phyloP scores from a whole-genome alignment of 2,888 invertebrate species.

The Elgonia sp. region DNA sequence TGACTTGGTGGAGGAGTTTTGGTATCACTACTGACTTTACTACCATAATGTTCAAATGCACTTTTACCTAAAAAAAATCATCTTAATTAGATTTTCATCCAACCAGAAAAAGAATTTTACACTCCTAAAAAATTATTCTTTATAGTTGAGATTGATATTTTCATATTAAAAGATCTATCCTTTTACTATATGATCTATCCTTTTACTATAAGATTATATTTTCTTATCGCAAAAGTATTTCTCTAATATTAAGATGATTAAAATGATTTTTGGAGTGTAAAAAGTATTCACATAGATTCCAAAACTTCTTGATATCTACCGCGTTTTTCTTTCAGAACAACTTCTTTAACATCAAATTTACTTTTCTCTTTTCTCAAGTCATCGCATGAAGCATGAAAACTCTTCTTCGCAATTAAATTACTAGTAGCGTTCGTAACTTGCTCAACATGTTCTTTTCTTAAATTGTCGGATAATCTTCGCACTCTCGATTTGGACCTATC shows the following conservation, averaged over 20 bases:
- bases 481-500: constrained; percentile 84
- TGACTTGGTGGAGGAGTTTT: constrained; percentile 80
- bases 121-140: no score
- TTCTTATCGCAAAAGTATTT: neutral
- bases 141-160: no score
- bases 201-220: no score
- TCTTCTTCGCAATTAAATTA: constrained; percentile 79
- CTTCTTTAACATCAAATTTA: constrained; percentile 78
- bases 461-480: constrained; percentile 84
- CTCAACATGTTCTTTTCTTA: constrained; percentile 82
- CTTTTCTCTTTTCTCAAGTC: constrained; percentile 82
- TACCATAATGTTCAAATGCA: constrained; percentile 82
- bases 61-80: constrained; percentile 76
- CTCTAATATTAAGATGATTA: no score
- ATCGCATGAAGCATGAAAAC: constrained; percentile 82
- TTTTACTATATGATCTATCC: no score
- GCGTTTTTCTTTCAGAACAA: constrained; percentile 73
- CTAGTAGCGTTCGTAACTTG: constrained; percentile 73
- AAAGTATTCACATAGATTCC: no score
- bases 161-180: no score
- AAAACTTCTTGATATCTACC: no score
- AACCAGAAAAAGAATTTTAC: no score
- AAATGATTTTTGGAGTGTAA: no score
- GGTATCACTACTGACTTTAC: constrained; percentile 81
- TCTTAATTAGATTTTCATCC: no score